Evolutionary conservation across 2,113 vertebrate species (phyloP), one percentile per base, ranked within the genome.

Genomic region (Parotia lawesii): DNA sequence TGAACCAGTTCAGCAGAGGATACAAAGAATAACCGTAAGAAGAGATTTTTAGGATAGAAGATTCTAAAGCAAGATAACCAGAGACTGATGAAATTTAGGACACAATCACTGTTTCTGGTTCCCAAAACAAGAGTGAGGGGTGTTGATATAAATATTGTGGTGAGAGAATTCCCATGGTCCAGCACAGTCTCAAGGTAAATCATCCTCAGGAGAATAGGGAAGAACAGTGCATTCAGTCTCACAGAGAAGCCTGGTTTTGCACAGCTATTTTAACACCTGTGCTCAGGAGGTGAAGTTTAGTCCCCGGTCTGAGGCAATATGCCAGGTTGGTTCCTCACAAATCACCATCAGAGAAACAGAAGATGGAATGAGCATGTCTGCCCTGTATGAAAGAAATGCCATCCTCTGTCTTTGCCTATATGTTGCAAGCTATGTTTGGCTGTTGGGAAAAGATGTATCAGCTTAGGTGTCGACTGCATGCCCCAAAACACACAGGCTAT

Each of bases 341-440:
- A 73, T 37, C 48, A 45, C 53, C 60, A 56, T 35, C 42, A 48
- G 53, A 79, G 14, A 17, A 79, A 66, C 51, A 94, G 78, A 85
- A 83, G 67, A 80, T 50, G n/a, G 15, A 56, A 74, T 0, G 10
- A 79, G 25, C 38, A 23, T 6, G 13, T 60, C 25, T 67, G 40
- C 75, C 85, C 58, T 66, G 28, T 29, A 53, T 70, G 81, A 58
- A 87, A 87, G 81, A 96, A 93, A 94, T 91, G 47, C 90, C 76
- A 87, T 45, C 77, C 95, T 85, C 83, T 80, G 58, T 91, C 62
- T 61, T 84, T 73, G 74, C 45, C 62, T 29, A 33, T 50, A 89
- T 48, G 82, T 88, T 76, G 44, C 87, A 94, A 75, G 67, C 38
- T 89, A 13, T n/a, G 57, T 77, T 77, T 15, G 2, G 29, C 62